Evolutionary conservation across 2,113 vertebrate species (phyloP).

Genomic region (Scalopus aquaticus): DNA sequence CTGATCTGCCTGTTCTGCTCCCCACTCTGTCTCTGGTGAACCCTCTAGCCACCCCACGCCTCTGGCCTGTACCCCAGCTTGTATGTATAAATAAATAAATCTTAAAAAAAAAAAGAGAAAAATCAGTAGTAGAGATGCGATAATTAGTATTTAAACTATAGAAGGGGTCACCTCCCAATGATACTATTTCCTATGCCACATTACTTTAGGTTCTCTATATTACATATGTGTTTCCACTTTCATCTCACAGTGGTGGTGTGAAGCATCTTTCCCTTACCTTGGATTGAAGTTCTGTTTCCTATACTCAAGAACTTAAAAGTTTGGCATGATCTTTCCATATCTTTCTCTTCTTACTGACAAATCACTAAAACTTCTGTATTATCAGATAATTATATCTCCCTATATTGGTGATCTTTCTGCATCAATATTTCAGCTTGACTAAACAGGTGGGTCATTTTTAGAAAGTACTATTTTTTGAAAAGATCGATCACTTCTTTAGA

Average conservation of each 20-base stretch:
- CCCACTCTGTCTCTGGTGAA: too few relatives aligned
- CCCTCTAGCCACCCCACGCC: too few relatives aligned
- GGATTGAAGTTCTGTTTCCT: not conserved
- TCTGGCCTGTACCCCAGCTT: too few relatives aligned
- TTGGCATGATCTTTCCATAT: not conserved
- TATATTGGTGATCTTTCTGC: not conserved
- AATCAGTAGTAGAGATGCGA: not conserved
- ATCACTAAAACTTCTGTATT: not conserved
- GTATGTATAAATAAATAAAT: too few relatives aligned
- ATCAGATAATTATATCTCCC: not conserved
- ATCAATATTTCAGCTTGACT: not conserved
- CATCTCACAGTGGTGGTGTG: not conserved
- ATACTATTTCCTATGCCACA: not conserved
- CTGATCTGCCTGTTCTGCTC: too few relatives aligned
- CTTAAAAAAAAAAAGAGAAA: too few relatives aligned
- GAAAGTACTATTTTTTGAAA: constrained; percentile 7
- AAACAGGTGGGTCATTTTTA: not conserved
- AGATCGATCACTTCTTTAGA: not conserved
- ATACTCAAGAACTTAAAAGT: not conserved
- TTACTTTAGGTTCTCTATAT: not conserved
- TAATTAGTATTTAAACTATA: not conserved
- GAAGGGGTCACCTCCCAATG: not conserved
- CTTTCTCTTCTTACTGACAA: not conserved
- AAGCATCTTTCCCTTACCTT: not conserved
- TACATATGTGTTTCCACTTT: not conserved